Evolutionary conservation across 1,140 invertebrate species (phyloP).

Genomic region (Polyergus mexicanus): DNA sequence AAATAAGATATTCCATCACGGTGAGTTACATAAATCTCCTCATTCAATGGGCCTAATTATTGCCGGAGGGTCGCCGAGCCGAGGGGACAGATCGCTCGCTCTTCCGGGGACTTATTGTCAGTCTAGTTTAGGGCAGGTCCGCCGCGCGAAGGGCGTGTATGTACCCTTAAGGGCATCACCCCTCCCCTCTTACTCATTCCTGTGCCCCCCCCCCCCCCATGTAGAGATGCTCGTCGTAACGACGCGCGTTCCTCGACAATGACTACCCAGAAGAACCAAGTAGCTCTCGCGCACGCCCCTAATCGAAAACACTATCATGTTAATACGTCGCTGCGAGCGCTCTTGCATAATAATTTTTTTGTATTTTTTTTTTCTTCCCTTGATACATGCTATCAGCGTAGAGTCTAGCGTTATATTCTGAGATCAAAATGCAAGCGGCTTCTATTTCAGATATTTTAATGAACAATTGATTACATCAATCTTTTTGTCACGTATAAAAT

Average conservation of each 20-base stretch:
- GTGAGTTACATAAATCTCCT: conserved; percentile 80
- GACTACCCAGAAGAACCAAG: conserved; percentile 9
- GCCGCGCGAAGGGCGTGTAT: conserved; percentile 45
- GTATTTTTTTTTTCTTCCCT: conserved; percentile 11
- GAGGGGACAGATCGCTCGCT: conserved; percentile 30
- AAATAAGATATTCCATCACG: conserved; percentile 75
- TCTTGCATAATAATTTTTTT: conserved; percentile 29
- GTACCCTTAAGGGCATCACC: conserved; percentile 43
- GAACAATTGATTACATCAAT: not conserved
- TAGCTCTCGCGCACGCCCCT: conserved; percentile 11
- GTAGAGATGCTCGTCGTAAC: conserved; percentile 41
- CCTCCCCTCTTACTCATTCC: not conserved
- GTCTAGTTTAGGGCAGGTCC: conserved; percentile 68
- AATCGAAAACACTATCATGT: conserved; percentile 76
- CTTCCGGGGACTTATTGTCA: conserved; percentile 66
- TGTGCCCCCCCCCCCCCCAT: not conserved
- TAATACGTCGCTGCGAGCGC: conserved; percentile 74
- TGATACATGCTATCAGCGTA: not conserved
- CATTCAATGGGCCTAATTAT: conserved; percentile 79
- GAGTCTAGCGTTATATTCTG: not conserved
- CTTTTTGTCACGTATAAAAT: not conserved
- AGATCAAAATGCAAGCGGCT: not conserved
- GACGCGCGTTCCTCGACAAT: conserved; percentile 19
- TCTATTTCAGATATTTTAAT: not conserved
- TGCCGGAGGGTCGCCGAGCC: conserved; percentile 38